Conservation (phyloP, 1,140 invertebrate species). For the Drosophila nikananu region DNA sequence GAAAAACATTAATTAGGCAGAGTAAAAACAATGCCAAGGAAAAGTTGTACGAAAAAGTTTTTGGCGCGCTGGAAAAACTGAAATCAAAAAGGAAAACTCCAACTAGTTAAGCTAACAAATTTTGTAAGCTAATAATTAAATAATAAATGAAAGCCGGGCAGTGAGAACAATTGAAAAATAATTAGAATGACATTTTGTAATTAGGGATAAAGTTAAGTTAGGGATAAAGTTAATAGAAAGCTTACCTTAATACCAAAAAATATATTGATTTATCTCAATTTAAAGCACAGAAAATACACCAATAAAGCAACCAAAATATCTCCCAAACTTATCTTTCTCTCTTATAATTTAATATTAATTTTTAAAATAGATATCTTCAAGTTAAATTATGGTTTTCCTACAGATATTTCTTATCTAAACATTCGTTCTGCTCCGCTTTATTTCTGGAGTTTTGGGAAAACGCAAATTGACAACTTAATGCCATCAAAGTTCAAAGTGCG, state of each 20-base stretch:
- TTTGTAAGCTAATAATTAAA: conserved; percentile 2
- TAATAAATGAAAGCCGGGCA: background rate
- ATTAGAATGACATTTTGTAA: background rate
- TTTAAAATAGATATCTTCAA: background rate
- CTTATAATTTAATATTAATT: background rate
- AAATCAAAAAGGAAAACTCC: background rate
- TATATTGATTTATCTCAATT: too few species aligned
- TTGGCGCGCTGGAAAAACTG: background rate
- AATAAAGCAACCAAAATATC: background rate
- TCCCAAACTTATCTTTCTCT: background rate
- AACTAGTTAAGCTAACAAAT: conserved; percentile 11
- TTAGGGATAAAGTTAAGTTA: background rate
- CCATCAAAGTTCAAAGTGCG: conserved; percentile 79
- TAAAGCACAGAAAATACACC: background rate
- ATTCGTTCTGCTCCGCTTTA: background rate
- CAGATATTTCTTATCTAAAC: background rate
- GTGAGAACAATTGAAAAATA: background rate
- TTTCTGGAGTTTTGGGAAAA: conserved; percentile 28
- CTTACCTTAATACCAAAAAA: background rate
- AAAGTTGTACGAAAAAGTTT: conserved; percentile 23
- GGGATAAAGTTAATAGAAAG: background rate
- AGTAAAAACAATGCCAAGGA: conserved; percentile 19
- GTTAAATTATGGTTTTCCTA: background rate
- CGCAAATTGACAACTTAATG: conserved; percentile 82
- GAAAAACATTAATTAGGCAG: conserved; percentile 38